phyloP scores from a whole-genome alignment of 2,888 invertebrate genomes.

The Sympetrum striolatum region DNA sequence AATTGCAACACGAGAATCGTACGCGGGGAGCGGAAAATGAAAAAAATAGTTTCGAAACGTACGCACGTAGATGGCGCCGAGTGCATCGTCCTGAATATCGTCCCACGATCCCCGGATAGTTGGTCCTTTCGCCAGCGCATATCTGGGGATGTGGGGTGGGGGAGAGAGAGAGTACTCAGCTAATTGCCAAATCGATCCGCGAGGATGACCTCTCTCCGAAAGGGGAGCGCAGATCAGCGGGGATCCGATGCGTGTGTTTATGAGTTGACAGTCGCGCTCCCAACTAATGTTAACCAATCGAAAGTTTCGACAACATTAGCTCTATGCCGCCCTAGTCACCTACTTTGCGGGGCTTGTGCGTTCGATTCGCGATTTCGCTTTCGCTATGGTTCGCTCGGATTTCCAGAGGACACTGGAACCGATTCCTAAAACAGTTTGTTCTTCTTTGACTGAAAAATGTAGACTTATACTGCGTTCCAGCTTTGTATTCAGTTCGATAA shows the following conservation, averaged over 20 bases:
- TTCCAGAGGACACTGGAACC: too few relatives aligned
- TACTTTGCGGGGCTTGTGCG: too few relatives aligned
- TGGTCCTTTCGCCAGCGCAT: background rate
- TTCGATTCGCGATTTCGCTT: too few relatives aligned
- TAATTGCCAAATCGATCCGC: constrained; percentile 30
- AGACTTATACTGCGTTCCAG: too few relatives aligned
- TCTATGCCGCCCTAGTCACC: background rate
- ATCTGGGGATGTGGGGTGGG: background rate
- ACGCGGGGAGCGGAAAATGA: background rate
- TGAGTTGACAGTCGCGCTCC: background rate
- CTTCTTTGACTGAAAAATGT: too few relatives aligned
- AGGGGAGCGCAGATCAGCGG: too few relatives aligned
- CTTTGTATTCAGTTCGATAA: too few relatives aligned
- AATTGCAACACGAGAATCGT: background rate
- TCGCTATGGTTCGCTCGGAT: too few relatives aligned
- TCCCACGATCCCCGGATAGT: background rate
- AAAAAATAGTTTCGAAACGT: background rate
- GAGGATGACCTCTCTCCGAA: background rate
- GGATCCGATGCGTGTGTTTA: background rate
- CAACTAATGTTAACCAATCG: too few relatives aligned
- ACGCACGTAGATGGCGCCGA: background rate
- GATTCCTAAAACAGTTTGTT: too few relatives aligned
- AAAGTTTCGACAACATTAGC: too few relatives aligned
- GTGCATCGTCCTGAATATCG: background rate
- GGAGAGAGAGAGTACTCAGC: constrained; percentile 19